Evolutionary conservation across 2,888 invertebrate species (phyloP), one percentile per base, ranked within the genome.

Genomic region (Celastrina argiolus): DNA sequence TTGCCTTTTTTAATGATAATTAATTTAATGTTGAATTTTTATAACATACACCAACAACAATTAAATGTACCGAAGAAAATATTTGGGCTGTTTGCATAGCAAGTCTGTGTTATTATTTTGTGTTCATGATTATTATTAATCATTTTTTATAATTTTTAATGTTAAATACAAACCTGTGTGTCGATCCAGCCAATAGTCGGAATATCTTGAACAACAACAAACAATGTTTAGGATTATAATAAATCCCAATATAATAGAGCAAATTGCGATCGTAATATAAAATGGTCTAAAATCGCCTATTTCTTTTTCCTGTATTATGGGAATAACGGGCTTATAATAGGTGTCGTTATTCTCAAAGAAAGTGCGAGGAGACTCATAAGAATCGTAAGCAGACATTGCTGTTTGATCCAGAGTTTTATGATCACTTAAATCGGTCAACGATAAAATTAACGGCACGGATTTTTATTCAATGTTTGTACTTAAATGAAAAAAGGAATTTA

Each of bases 201-300:
- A 94, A 81, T 97, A 94, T 74, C 93, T 93, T 0, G 97, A 96
- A 81, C 97, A 97, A 79, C 96, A 96, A 79, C 96, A 93, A 41
- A 95, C 92, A 36, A 97, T 88, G 83, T 97, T 97, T 69, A 97
- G 80, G 70, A 96, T 91, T 70, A 97, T 92, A 69, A 97, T 85
- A 26, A 94, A 88, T 10, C 94, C 92, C 66, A 94, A 93, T 73
- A 97, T 82, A 45, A 96, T 89, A 5, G 96, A 93, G 83, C 96
- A 95, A 81, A 97, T 93, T 31, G 95, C 94, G 71, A 97, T 94
- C 18, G 94, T 93, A 74, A 96, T 94, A 91, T 97, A 97, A 88
- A 97, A 97, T 58, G 95, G 93, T n/a, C 95, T 94, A 80, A 95
- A 97, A 84, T 97, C 95, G 69, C 96, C 95, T 45, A 87, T 78